Conservation (phyloP, 2,888 invertebrate genomes). For the Stenoptilia bipunctidactyla region DNA sequence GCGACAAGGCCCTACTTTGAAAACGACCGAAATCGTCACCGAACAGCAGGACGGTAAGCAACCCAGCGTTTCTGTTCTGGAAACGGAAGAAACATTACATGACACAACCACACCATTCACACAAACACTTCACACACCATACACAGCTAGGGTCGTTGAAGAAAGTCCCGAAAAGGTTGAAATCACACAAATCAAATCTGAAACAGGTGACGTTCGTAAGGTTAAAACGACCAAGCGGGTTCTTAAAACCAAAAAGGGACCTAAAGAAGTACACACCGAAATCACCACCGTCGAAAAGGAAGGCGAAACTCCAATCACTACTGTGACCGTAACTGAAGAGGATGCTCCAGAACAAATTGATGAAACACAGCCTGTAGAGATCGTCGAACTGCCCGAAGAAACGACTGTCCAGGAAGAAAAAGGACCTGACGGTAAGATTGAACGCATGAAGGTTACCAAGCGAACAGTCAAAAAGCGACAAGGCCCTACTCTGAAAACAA, state of each 20-base stretch:
- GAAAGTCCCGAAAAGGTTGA: neutral
- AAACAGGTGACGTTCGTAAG: neutral
- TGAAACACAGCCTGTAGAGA: conserved; percentile 22
- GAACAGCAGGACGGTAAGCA: neutral
- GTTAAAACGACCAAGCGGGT: neutral
- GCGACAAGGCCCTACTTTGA: neutral
- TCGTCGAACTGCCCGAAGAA: conserved; percentile 27
- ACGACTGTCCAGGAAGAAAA: conserved; percentile 13
- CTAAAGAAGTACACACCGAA: neutral
- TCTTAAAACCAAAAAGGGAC: neutral
- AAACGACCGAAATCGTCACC: neutral
- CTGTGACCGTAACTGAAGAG: conserved; percentile 13
- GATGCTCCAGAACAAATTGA: conserved; percentile 2
- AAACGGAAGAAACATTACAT: neutral
- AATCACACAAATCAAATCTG: neutral
- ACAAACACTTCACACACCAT: neutral
- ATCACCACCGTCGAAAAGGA: neutral
- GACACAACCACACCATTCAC: neutral
- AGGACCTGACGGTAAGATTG: neutral
- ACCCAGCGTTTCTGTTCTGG: neutral
- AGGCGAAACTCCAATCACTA: neutral
- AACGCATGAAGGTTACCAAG: neutral
- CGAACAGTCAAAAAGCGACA: neutral
- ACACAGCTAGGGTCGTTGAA: neutral
- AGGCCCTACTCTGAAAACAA: neutral